Percentiles rank a stretch among this genome's conserved stretches.
These are phyloP conservation scores for Noctua janthina DNA, from an alignment of 2,888 invertebrate genomes.

Conservation along the genomic window DNA sequence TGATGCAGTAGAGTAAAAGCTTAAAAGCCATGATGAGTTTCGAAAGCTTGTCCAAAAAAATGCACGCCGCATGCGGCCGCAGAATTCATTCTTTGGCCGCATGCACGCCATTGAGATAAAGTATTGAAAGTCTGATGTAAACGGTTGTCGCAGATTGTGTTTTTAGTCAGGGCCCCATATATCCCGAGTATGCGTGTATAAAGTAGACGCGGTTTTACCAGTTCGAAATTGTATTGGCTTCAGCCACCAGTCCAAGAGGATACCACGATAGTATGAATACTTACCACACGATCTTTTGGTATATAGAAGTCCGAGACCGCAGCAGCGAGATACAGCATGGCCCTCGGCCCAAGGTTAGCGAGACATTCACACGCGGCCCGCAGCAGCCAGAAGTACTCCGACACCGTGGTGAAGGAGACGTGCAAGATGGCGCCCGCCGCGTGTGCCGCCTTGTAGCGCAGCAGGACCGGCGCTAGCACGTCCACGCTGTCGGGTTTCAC, in stretches of 20 bases:
- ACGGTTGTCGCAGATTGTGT: too few species aligned
- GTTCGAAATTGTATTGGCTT: neutral
- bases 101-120: too few species aligned
- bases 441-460: conserved; percentile 95
- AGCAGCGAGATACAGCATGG: conserved; percentile 98
- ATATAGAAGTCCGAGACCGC: conserved; percentile 99
- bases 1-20: too few species aligned
- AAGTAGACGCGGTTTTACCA: neutral
- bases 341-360: conserved; percentile 91
- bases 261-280: conserved; percentile 51
- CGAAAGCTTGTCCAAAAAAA: neutral
- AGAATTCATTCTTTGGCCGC: too few species aligned
- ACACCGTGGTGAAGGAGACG: conserved; percentile 95
- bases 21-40: neutral
- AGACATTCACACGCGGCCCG: conserved; percentile 95
- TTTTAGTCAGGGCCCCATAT: neutral
- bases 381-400: conserved; percentile 98
- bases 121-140: neutral
- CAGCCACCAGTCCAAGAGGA: neutral
- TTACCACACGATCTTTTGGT: conserved; percentile 97
- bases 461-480: conserved; percentile 93
- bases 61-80: too few species aligned
- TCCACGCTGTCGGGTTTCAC: conserved; percentile 94
- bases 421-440: conserved; percentile 93
- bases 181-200: neutral